Evolutionary conservation across 1,140 invertebrate genomes (phyloP), one percentile per base, ranked within the genome.

Genomic region (Cyclargus thomasi): DNA sequence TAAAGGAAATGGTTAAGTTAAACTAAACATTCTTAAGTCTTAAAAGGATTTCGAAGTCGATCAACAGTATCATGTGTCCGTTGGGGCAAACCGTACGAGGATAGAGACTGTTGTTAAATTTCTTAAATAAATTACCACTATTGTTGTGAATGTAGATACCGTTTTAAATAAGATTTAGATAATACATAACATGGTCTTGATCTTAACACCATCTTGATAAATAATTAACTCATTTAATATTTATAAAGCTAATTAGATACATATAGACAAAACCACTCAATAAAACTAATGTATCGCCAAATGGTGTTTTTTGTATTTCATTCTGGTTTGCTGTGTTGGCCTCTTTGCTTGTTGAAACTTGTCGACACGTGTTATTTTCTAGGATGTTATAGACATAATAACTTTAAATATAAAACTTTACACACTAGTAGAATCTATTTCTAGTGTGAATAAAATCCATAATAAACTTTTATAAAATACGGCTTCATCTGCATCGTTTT

Each of bases 241-340:
- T 47, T 47, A 47, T 47, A 47, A 11, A 47, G 11, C 14, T 11
- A 20, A 20, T 20, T 59, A 59, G 21, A 21, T 20, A 20, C 11
- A 20, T 4, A 29, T 29, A 29, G 29, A 20, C 55, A 10, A 20
- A 59, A 59, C 55, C 55, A 59, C 8, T 20, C 5, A 5, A 8
- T 59, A 20, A 55, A 59, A 21, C 18, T 8, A 20, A 59, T 22
- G 10, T 59, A 20, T 59, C 18, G 55, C 18, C 55, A 59, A 59
- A 20, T 59, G 10, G 21, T 59, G 8, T 59, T 59, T 59, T 59
- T 59, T 55, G 17, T 55, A 55, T 55, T 20, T 55, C 7, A 59
- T 11, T 59, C 18, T 59, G 18, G 55, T 59, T 59, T 59, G 5
- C 21, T 10, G 18, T 59, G n/a, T n/a, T n/a, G 18, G 10, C 17